Conservation (phyloP, 2,797 vertebrate species). For the Urocyon cinereoargenteus region DNA sequence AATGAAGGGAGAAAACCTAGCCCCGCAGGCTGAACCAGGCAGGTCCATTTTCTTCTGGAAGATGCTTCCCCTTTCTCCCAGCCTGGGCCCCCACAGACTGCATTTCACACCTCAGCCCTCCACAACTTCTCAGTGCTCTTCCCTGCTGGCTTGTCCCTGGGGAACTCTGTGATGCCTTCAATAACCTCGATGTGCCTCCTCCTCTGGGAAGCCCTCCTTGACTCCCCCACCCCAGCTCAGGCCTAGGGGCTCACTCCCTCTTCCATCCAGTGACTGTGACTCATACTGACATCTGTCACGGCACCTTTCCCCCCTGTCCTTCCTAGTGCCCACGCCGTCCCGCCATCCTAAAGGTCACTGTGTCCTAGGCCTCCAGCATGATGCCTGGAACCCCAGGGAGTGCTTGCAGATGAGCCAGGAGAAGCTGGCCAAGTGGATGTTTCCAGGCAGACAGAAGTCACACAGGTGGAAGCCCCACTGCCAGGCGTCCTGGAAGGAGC, state of each 20-base stretch:
- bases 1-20: too few relatives aligned
- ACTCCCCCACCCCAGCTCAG: not conserved
- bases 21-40: too few relatives aligned
- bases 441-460: rapidly evolving
- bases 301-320: not conserved
- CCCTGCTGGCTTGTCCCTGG: not conserved
- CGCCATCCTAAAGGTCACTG: not conserved
- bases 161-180: not conserved
- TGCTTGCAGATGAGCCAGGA: rapidly evolving
- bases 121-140: rapidly evolving
- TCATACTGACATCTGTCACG: not conserved
- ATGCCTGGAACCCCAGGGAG: rapidly evolving
- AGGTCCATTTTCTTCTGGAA: not conserved
- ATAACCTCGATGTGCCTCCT: not conserved
- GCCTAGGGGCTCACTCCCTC: too few relatives aligned
- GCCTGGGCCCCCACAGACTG: rapidly evolving
- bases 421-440: rapidly evolving
- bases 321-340: not conserved
- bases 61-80: rapidly evolving
- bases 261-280: too few relatives aligned
- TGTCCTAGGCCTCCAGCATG: not conserved
- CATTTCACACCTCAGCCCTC: too few relatives aligned
- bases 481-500: rapidly evolving
- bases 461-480: rapidly evolving
- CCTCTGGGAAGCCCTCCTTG: constrained; percentile 7